Evolutionary conservation across 2,888 invertebrate genomes (phyloP).

Genomic region (Nyleta sp.): DNA sequence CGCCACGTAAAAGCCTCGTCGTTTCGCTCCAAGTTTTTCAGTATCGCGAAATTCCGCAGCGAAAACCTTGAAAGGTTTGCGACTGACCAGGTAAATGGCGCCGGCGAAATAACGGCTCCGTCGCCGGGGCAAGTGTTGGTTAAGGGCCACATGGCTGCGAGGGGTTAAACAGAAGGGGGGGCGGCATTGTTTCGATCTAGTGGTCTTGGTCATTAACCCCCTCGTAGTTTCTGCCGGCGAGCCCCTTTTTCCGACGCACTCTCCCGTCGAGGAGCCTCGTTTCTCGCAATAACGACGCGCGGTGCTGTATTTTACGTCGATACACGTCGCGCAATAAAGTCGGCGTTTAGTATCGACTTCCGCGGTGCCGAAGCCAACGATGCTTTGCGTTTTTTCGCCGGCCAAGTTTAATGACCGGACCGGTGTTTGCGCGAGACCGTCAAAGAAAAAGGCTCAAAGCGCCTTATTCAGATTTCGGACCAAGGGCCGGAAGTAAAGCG

Average conservation of each 20-base stretch:
- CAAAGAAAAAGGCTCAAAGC: no score
- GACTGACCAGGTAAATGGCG: slow-evolving; percentile 64
- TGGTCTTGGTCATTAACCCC: slow-evolving; percentile 72
- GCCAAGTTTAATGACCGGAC: no score
- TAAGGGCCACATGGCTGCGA: slow-evolving; percentile 49
- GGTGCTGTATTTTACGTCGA: slow-evolving; percentile 58
- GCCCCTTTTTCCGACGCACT: slow-evolving; percentile 41
- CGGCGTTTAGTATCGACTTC: slow-evolving; percentile 48
- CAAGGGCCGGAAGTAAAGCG: no score
- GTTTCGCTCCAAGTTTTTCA: slow-evolving; percentile 36
- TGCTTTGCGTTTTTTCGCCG: slow-evolving; percentile 4
- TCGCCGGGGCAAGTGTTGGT: no score
- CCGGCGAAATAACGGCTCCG: slow-evolving; percentile 55
- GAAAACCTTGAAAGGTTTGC: slow-evolving; percentile 58
- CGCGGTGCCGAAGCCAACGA: slow-evolving; percentile 27
- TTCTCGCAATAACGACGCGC: slow-evolving; percentile 57
- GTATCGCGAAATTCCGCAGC: slow-evolving; percentile 42
- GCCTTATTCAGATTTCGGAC: no score
- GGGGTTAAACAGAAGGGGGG: slow-evolving; percentile 31
- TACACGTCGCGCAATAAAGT: slow-evolving; percentile 61
- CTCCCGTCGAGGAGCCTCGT: slow-evolving; percentile 52
- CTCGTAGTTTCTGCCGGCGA: slow-evolving; percentile 52
- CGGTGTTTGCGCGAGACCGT: no score
- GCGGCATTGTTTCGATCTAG: slow-evolving; percentile 67
- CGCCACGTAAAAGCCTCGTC: slow-evolving; percentile 36